A percentile compares a stretch with the other conserved stretches of the same genome.
These are phyloP conservation scores for Thumatha senex DNA, from an alignment of 2,888 invertebrate genomes.

Conservation along the genomic window DNA sequence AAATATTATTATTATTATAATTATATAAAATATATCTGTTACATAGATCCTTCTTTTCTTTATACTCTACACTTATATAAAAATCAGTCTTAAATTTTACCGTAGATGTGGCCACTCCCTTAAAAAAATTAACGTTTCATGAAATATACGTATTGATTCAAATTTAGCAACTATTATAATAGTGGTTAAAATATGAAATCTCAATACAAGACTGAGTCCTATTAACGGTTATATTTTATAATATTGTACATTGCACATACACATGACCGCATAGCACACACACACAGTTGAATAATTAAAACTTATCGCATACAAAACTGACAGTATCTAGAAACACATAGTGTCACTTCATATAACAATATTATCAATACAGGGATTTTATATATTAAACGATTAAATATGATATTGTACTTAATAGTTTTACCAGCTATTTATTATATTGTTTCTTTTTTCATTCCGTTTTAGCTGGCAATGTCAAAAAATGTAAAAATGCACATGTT, in stretches of 20 bases:
- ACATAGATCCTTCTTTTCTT: constrained; percentile 48
- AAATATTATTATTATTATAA: constrained; percentile 63
- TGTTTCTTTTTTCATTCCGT: constrained; percentile 56
- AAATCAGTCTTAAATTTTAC: constrained; percentile 31
- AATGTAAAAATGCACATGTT: constrained; percentile 32
- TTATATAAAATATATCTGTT: constrained; percentile 51
- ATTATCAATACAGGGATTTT: constrained; percentile 83
- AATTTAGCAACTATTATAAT: constrained; percentile 35
- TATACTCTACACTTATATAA: constrained; percentile 47
- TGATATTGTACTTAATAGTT: constrained; percentile 70
- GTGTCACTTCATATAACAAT: constrained; percentile 78
- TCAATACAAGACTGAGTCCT: constrained; percentile 81
- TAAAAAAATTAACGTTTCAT: constrained; percentile 31
- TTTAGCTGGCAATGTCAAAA: constrained; percentile 46
- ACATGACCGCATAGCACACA: constrained; percentile 37
- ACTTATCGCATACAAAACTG: constrained; percentile 28
- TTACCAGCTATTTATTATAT: constrained; percentile 70
- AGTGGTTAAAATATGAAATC: constrained; percentile 53
- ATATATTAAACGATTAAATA: constrained; percentile 76
- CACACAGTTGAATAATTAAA: constrained; percentile 43
- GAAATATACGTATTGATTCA: constrained; percentile 30
- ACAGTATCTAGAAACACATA: constrained; percentile 41
- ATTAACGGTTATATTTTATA: constrained; percentile 81
- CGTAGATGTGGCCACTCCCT: constrained; percentile 20
- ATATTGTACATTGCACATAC: constrained; percentile 70